phyloP scores from a whole-genome alignment of 2,113 vertebrate genomes.

The Otus sunia region DNA sequence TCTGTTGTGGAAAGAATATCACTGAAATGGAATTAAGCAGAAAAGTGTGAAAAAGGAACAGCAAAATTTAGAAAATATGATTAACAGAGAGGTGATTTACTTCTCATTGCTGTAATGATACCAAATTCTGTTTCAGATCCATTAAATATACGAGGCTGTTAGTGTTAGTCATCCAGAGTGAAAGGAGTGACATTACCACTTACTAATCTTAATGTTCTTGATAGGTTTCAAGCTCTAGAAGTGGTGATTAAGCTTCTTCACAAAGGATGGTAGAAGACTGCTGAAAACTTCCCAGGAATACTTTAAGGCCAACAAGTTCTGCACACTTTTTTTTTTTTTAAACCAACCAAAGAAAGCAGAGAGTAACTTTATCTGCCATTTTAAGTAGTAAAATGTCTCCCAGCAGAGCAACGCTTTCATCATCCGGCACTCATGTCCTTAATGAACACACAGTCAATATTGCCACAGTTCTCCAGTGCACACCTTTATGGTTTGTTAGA shows the following conservation, averaged over 20 bases:
- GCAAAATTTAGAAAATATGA: slow-evolving; percentile 13
- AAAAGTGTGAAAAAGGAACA: not conserved
- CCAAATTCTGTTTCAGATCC: slow-evolving; percentile 54
- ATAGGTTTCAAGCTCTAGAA: slow-evolving; percentile 29
- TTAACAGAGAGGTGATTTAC: slow-evolving; percentile 14
- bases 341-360: not conserved
- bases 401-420: slow-evolving; percentile 34
- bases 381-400: slow-evolving; percentile 40
- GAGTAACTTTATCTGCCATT: slow-evolving; percentile 20
- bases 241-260: slow-evolving; percentile 7
- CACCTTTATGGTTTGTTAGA: slow-evolving; percentile 62
- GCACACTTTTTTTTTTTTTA: not conserved
- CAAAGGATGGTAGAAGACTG: not conserved
- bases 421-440: slow-evolving; percentile 36
- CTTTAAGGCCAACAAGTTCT: not conserved
- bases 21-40: not conserved
- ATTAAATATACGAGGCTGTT: slow-evolving; percentile 22
- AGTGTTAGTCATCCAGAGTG: slow-evolving; percentile 60
- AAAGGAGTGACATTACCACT: slow-evolving; percentile 51
- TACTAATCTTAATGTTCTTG: slow-evolving; percentile 47
- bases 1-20: not conserved
- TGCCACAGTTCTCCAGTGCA: slow-evolving; percentile 39
- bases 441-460: slow-evolving; percentile 66
- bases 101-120: slow-evolving; percentile 31
- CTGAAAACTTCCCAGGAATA: not conserved